Conservation (phyloP, 2,113 vertebrate genomes). For the Chaetops frenatus region DNA sequence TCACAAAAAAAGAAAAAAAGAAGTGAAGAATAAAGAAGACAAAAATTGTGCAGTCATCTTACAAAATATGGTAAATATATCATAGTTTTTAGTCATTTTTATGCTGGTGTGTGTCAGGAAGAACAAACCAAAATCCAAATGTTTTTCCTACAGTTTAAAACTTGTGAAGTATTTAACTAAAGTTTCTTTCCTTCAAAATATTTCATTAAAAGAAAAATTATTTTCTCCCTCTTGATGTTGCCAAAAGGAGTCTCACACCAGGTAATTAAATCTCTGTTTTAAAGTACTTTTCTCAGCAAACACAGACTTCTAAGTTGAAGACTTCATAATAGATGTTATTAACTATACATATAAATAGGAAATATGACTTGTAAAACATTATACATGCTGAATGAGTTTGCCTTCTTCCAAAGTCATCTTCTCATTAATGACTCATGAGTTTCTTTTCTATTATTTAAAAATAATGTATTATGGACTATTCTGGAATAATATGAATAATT, state of each 20-base stretch:
- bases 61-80: neutral
- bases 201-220: slow-evolving; percentile 60
- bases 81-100: neutral
- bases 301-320: slow-evolving; percentile 52
- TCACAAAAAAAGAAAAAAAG: neutral
- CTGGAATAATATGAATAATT: slow-evolving; percentile 71
- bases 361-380: slow-evolving; percentile 57
- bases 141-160: slow-evolving; percentile 35
- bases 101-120: slow-evolving; percentile 13
- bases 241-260: slow-evolving; percentile 38
- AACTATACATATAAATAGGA: slow-evolving; percentile 67
- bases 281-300: slow-evolving; percentile 66
- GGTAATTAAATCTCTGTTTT: slow-evolving; percentile 69
- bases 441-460: slow-evolving; percentile 69
- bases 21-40: neutral
- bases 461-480: slow-evolving; percentile 65
- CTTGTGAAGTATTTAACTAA: slow-evolving; percentile 28
- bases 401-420: slow-evolving; percentile 65
- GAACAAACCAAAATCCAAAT: neutral
- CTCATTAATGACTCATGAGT: slow-evolving; percentile 68
- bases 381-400: slow-evolving; percentile 61
- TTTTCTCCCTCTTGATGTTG: slow-evolving; percentile 55
- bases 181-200: slow-evolving; percentile 68
- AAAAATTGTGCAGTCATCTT: neutral
- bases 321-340: slow-evolving; percentile 68